Evolutionary conservation across 1,140 invertebrate genomes (phyloP).

Genomic region (Drosophila ambigua): DNA sequence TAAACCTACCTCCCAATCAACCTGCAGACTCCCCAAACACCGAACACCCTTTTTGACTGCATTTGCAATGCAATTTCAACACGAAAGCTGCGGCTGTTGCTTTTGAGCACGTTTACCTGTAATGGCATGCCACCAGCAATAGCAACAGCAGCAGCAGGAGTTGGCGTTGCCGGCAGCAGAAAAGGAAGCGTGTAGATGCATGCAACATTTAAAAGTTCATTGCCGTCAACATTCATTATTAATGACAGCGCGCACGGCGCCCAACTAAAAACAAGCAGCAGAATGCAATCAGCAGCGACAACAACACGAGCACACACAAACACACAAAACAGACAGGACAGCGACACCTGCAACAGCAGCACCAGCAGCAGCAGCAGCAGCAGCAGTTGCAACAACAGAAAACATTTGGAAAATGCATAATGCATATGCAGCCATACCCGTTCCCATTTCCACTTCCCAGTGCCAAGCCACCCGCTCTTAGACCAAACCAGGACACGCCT

Average conservation of each 20-base stretch:
- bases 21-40: background rate
- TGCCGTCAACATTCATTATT: constrained; percentile 84
- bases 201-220: constrained; percentile 84
- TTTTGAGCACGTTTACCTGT: constrained; percentile 77
- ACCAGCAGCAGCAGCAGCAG: constrained; percentile 15
- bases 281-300: constrained; percentile 79
- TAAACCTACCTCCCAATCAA: constrained; percentile 17
- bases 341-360: constrained; percentile 30
- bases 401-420: constrained; percentile 63
- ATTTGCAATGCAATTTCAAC: constrained; percentile 80
- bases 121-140: constrained; percentile 53
- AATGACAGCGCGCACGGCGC: constrained; percentile 76
- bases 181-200: constrained; percentile 67
- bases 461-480: background rate
- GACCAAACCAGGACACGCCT: constrained; percentile 29
- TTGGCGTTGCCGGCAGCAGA: constrained; percentile 1
- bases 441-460: background rate
- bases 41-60: constrained; percentile 44
- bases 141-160: constrained; percentile 30
- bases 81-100: constrained; percentile 78
- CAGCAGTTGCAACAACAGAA: constrained; percentile 40
- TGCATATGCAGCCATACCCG: constrained; percentile 50
- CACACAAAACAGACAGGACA: constrained; percentile 43
- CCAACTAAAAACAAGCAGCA: constrained; percentile 78
- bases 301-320: constrained; percentile 20